Evolutionary conservation across 92 coral and sea anemone genomes (phyloP).

Genomic region (Epizoanthus fatuus): DNA sequence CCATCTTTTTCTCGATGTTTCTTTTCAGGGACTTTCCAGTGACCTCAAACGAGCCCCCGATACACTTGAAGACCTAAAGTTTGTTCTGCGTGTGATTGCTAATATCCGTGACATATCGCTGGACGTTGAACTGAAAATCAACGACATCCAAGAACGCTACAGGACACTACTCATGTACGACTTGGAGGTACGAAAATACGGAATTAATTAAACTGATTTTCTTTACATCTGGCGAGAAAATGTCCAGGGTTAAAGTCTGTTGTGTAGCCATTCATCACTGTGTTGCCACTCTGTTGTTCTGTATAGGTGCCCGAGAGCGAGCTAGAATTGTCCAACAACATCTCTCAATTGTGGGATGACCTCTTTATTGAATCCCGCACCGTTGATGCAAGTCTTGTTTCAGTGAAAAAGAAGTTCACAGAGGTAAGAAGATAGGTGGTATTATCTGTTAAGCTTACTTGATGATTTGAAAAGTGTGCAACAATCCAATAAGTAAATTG

Average conservation of each 20-base stretch:
- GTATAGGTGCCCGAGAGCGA: constrained; percentile 89
- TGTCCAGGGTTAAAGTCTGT: too few relatives aligned
- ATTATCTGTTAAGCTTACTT: background rate
- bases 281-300: background rate
- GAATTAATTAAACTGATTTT: background rate
- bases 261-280: background rate
- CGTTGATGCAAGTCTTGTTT: constrained; percentile 94
- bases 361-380: constrained; percentile 89
- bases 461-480: background rate
- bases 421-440: constrained; percentile 69
- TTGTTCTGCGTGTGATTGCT: constrained; percentile 98
- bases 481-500: too few relatives aligned
- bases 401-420: constrained; percentile 98
- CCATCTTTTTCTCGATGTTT: background rate
- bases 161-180: constrained; percentile 94
- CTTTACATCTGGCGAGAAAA: too few relatives aligned
- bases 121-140: constrained; percentile 93
- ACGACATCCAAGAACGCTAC: constrained; percentile 96
- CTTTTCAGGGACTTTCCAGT: constrained; percentile 78
- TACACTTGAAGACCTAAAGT: constrained; percentile 96
- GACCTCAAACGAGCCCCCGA: constrained; percentile 94
- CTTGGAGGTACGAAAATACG: constrained; percentile 74
- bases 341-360: constrained; percentile 95
- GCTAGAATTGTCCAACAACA: constrained; percentile 86
- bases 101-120: constrained; percentile 98